Base-by-base conservation (phyloP, 2,888 invertebrate genomes). In the Lapara coniferarum region DNA sequence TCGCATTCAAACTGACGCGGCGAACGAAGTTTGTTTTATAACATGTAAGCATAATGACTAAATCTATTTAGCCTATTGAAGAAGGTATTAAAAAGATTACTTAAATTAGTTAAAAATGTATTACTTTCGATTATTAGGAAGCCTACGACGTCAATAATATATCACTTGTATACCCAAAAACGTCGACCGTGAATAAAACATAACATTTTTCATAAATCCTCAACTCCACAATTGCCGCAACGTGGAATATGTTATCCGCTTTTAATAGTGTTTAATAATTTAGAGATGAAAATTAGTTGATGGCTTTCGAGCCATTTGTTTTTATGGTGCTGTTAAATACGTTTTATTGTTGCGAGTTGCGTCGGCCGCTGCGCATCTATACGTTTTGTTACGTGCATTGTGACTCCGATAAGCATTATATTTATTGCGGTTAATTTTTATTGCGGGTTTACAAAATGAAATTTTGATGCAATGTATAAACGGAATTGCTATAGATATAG, bases 221-320 rank as follows among this genome's bases (percentile, higher is more conserved):
- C 19, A 25, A 49, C 13, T 49, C 4, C 49, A 19, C 49, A 63
- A 77, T 74, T 58, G 68, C 67, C 74, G 71, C 74, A 74, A 71
- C 72, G 73, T 74, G 74, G 73, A 78, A 79, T 76, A 78, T 74
- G 76, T 75, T 77, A 78, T 76, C 71, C 71, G 73, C 70, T 74
- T 73, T 74, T 73, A 71, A 63, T 63, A 63, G 63, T 69, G 70
- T 70, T 74, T 74, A 76, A 78, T 75, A 75, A 77, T 77, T 77
- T 75, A 73, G 72, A 75, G 63, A 70, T 56, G 56, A 77, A 74
- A 77, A 77, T 75, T 71, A 72, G 63, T 16, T 74, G 74, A 74
- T 71, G 71, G 70, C 67, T 72, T 68, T 69, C 16, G 57, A 70
- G 71, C 66, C 66, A 56, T 75, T 77, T 71, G 71, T 71, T 73